phyloP scores from a whole-genome alignment of 2,888 invertebrate genomes.

The Acleris cristana region DNA sequence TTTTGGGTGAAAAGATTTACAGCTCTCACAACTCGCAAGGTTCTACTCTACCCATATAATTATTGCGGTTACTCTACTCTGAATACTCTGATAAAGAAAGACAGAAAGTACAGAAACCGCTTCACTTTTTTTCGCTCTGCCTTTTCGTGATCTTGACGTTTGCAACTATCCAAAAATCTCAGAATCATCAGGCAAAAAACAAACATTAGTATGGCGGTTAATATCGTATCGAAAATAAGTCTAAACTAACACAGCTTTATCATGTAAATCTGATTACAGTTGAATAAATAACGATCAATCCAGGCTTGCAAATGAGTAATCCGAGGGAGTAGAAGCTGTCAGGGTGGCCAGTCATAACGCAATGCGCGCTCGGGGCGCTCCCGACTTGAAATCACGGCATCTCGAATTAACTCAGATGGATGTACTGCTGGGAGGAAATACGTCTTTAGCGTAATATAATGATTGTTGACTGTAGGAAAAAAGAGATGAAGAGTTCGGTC shows the following conservation, averaged over 20 bases:
- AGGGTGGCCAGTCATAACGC: constrained; percentile 71
- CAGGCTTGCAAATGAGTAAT: constrained; percentile 28
- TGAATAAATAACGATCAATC: constrained; percentile 28
- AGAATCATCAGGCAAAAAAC: too few species aligned
- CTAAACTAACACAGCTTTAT: not conserved
- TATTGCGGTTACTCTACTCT: too few species aligned
- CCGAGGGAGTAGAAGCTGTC: constrained; percentile 49
- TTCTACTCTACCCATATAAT: too few species aligned
- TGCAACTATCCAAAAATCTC: too few species aligned
- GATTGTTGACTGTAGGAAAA: not conserved
- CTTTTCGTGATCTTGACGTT: too few species aligned
- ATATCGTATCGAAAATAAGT: too few species aligned
- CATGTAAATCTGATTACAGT: constrained; percentile 19
- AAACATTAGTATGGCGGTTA: too few species aligned
- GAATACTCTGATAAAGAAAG: too few species aligned
- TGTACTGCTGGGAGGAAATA: constrained; percentile 45
- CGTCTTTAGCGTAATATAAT: constrained; percentile 17
- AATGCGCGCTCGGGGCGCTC: constrained; percentile 71
- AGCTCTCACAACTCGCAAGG: constrained; percentile 39
- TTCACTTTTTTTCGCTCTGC: too few species aligned
- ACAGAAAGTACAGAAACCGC: too few species aligned
- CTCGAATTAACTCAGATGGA: constrained; percentile 61
- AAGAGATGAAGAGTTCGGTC: too few species aligned
- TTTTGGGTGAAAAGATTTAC: constrained; percentile 61
- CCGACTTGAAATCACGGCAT: constrained; percentile 73